A percentile compares a stretch with the other conserved stretches of the same genome.
Evolutionary conservation across 2,888 invertebrate species (phyloP).

Genomic region (Imbricaverruca yamaguchii): DNA sequence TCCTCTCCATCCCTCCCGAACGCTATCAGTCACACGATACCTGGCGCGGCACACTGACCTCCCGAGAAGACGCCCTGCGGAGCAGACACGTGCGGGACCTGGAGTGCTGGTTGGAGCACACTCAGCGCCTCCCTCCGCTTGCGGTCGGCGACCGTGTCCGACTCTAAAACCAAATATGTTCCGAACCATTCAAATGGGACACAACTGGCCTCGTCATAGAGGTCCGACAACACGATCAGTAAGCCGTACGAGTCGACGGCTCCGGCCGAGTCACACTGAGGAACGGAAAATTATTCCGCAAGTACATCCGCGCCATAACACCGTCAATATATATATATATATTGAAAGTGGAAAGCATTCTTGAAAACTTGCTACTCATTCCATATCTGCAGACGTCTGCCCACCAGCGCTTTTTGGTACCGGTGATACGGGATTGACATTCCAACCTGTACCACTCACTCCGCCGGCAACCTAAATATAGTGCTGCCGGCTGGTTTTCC

Average conservation of each 20-base stretch:
- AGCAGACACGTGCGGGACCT: constrained; percentile 14
- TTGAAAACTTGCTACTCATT: too few species aligned
- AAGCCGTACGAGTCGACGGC: neutral
- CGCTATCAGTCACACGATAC: constrained; percentile 23
- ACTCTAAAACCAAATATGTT: neutral
- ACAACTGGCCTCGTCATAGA: neutral
- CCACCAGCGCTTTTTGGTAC: too few species aligned
- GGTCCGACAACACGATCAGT: neutral
- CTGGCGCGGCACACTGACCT: constrained; percentile 3
- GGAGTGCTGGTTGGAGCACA: constrained; percentile 1
- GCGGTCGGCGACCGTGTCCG: neutral
- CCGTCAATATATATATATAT: too few species aligned
- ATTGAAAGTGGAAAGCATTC: too few species aligned
- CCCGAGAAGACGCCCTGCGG: constrained; percentile 24
- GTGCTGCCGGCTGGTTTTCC: too few species aligned
- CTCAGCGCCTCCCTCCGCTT: neutral
- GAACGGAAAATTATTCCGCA: neutral
- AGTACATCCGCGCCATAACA: neutral
- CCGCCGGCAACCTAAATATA: too few species aligned
- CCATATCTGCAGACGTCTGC: too few species aligned
- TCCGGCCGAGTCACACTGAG: neutral
- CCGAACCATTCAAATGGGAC: neutral
- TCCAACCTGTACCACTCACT: too few species aligned
- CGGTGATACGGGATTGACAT: too few species aligned
- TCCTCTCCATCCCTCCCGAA: constrained; percentile 25